Evolutionary conservation across 2,888 invertebrate genomes (phyloP).

Genomic region (Sesamia inferens): DNA sequence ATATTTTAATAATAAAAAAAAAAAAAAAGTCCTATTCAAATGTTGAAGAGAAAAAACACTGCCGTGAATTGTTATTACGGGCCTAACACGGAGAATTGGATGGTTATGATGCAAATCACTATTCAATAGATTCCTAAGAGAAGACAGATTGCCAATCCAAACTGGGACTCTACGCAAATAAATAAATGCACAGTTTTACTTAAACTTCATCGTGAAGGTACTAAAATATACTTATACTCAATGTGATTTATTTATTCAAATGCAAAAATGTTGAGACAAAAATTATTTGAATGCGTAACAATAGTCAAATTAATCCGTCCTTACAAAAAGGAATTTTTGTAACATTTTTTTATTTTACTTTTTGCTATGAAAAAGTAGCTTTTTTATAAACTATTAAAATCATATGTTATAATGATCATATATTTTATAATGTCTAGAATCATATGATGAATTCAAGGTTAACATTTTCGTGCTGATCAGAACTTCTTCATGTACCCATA

Average conservation of each 20-base stretch:
- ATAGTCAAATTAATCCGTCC: neutral
- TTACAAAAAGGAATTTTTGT: neutral
- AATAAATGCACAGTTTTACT: neutral
- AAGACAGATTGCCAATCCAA: constrained; percentile 29
- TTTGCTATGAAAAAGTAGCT: neutral
- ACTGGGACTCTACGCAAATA: constrained; percentile 2
- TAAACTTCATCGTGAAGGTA: neutral
- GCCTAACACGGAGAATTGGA: constrained; percentile 11
- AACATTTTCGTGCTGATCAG: too few species aligned
- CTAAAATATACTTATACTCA: neutral
- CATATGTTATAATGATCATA: neutral
- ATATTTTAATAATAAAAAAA: too few species aligned
- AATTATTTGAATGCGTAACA: neutral
- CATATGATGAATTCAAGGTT: too few species aligned
- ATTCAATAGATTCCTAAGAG: constrained; percentile 24
- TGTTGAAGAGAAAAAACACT: constrained; percentile 45
- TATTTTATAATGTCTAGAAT: too few species aligned
- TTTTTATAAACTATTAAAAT: neutral
- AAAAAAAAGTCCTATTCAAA: constrained; percentile 54
- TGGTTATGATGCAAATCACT: constrained; percentile 54
- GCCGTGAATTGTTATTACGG: constrained; percentile 35
- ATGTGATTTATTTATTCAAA: neutral
- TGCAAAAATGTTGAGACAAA: neutral
- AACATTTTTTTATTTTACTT: neutral
- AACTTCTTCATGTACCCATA: neutral